Conservation (phyloP, 2,888 invertebrate species). For the Orthosia gracilis region DNA sequence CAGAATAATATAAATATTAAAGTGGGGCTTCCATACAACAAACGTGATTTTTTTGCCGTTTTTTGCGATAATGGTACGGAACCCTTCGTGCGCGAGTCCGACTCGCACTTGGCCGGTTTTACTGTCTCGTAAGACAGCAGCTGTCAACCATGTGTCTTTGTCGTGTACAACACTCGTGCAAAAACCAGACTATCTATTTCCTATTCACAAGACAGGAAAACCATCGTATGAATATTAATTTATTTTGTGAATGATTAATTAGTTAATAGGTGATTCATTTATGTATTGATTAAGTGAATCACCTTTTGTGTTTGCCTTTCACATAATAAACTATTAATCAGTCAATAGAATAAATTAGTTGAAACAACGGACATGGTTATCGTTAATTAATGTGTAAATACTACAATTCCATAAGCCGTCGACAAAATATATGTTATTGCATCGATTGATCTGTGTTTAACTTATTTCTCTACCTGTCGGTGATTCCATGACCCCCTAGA, state of each 20-base stretch:
- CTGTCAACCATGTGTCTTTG: background rate
- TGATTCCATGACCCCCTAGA: too few species aligned
- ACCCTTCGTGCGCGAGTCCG: too few species aligned
- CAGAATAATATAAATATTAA: too few species aligned
- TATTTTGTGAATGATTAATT: slow-evolving; percentile 21
- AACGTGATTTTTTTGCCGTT: too few species aligned
- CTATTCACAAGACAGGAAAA: slow-evolving; percentile 27
- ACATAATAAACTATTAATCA: background rate
- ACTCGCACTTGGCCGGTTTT: too few species aligned
- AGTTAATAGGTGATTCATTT: slow-evolving; percentile 5
- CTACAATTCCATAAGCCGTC: too few species aligned
- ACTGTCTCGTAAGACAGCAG: background rate
- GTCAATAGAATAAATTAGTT: background rate
- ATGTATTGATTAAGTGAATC: slow-evolving; percentile 16
- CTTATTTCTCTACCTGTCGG: too few species aligned
- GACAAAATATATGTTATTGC: too few species aligned
- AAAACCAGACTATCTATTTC: slow-evolving; percentile 14
- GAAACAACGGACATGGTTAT: background rate
- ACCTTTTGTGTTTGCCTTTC: background rate
- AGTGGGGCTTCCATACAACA: too few species aligned
- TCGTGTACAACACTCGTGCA: slow-evolving; percentile 26
- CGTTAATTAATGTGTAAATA: too few species aligned
- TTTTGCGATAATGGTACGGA: too few species aligned
- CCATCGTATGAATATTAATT: slow-evolving; percentile 36
- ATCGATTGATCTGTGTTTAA: too few species aligned